phyloP scores from a whole-genome alignment of 1,140 invertebrate genomes.

The Drosophila biarmipes region DNA sequence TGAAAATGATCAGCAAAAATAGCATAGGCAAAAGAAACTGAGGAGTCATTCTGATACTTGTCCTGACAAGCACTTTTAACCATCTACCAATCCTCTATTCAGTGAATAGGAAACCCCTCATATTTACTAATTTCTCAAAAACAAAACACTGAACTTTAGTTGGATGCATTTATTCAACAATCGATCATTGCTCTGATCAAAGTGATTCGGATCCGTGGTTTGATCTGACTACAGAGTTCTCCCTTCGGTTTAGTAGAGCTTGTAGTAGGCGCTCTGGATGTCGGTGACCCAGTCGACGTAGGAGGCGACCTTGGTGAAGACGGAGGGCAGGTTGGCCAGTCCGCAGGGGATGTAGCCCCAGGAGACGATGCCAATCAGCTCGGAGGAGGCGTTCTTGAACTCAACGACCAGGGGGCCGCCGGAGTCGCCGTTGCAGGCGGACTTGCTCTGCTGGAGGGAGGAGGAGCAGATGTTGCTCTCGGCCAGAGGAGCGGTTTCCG shows the following conservation, averaged over 20 bases:
- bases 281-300: constrained; percentile 85
- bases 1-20: no score
- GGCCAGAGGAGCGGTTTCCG: constrained; percentile 72
- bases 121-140: not conserved
- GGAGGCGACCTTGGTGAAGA: constrained; percentile 89
- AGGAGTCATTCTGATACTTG: no score
- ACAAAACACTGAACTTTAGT: constrained; percentile 11
- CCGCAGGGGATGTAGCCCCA: constrained; percentile 91
- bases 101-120: no score
- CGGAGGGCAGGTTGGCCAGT: constrained; percentile 87
- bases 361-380: constrained; percentile 89
- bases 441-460: constrained; percentile 86
- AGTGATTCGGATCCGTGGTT: constrained; percentile 8
- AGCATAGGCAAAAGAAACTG: no score
- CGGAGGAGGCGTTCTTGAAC: constrained; percentile 50
- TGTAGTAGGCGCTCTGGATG: constrained; percentile 65
- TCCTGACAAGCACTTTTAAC: no score
- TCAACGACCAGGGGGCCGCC: constrained; percentile 87
- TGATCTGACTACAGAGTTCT: not conserved
- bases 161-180: constrained; percentile 47
- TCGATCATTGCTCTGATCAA: constrained; percentile 33
- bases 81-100: no score
- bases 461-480: constrained; percentile 87
- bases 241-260: constrained; percentile 49
- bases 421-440: constrained; percentile 88